phyloP scores from a whole-genome alignment of 2,797 vertebrate genomes.

The Mus spretus region DNA sequence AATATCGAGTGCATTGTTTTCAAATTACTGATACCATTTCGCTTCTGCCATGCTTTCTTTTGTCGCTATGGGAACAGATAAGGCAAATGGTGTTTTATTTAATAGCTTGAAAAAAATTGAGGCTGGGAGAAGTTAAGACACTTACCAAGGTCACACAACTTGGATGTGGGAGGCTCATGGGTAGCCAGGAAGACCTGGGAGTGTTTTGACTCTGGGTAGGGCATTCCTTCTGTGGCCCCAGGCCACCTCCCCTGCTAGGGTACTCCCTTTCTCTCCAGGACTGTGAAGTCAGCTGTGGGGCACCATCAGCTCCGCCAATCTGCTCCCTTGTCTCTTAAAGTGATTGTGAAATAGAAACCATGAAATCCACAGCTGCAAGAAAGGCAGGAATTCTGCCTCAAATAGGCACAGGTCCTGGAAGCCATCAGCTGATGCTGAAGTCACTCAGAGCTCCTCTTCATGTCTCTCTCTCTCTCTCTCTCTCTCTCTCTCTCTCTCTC shows the following conservation, averaged over 20 bases:
- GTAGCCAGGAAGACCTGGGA: background rate
- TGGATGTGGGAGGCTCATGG: background rate
- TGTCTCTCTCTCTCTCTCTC: background rate
- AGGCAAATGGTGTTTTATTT: background rate
- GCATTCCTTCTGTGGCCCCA: background rate
- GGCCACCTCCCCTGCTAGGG: background rate
- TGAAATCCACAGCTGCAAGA: constrained; percentile 71
- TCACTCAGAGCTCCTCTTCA: constrained; percentile 26
- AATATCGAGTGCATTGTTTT: background rate
- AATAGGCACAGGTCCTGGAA: constrained; percentile 77
- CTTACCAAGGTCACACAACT: constrained; percentile 26
- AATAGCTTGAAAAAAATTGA: background rate
- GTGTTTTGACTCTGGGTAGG: background rate
- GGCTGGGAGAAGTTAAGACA: constrained; percentile 14
- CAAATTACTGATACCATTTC: background rate
- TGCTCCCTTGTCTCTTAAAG: constrained; percentile 74
- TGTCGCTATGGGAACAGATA: background rate
- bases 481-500: background rate
- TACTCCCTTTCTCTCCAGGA: background rate
- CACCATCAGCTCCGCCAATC: constrained; percentile 53
- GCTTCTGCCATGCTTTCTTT: background rate
- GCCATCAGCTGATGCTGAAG: constrained; percentile 75
- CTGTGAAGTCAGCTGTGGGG: constrained; percentile 66
- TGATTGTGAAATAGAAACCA: constrained; percentile 78
- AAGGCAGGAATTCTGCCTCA: constrained; percentile 76